A percentile compares a stretch with the other conserved stretches of the same genome.
phyloP scores from a whole-genome alignment of 2,888 invertebrate species.

The Metopia argyrocephala region DNA sequence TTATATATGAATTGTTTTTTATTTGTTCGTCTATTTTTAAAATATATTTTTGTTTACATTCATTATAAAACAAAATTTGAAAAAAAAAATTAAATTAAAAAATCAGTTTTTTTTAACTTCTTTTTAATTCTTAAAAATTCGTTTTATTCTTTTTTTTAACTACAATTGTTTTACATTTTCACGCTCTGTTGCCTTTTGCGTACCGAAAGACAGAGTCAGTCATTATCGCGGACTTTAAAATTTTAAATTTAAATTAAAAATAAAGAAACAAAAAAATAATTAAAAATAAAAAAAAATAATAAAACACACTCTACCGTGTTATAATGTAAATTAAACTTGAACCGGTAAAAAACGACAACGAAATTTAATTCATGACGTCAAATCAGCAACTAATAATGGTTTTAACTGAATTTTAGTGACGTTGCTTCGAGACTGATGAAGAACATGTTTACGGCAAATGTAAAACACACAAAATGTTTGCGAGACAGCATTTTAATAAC shows the following conservation, averaged over 20 bases:
- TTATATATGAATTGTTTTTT: no score
- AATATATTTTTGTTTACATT: background rate
- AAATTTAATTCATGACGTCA: conserved; percentile 61
- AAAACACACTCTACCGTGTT: conserved; percentile 19
- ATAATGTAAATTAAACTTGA: conserved; percentile 43
- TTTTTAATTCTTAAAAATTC: conserved; percentile 14
- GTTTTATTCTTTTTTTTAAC: conserved; percentile 8
- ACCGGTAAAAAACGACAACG: conserved; percentile 21
- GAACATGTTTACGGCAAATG: background rate
- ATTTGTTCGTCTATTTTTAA: no score
- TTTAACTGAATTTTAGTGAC: conserved; percentile 43
- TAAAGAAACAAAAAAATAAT: no score
- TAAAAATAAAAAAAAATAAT: no score
- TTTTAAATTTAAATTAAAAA: conserved; percentile 14
- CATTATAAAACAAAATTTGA: conserved; percentile 13
- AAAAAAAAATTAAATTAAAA: conserved; percentile 1
- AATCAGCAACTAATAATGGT: conserved; percentile 54
- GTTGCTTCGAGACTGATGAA: conserved; percentile 26
- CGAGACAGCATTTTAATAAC: background rate
- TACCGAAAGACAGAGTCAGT: conserved; percentile 23
- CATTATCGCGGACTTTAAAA: conserved; percentile 23
- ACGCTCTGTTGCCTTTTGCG: conserved; percentile 56
- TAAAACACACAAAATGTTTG: conserved; percentile 2
- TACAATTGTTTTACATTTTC: conserved; percentile 13
- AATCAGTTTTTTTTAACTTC: background rate